Percentiles rank a stretch among this genome's conserved stretches.
These are phyloP conservation scores for Synchiropus splendidus DNA, from an alignment of 2,113 vertebrate species.

Conservation along the genomic window DNA sequence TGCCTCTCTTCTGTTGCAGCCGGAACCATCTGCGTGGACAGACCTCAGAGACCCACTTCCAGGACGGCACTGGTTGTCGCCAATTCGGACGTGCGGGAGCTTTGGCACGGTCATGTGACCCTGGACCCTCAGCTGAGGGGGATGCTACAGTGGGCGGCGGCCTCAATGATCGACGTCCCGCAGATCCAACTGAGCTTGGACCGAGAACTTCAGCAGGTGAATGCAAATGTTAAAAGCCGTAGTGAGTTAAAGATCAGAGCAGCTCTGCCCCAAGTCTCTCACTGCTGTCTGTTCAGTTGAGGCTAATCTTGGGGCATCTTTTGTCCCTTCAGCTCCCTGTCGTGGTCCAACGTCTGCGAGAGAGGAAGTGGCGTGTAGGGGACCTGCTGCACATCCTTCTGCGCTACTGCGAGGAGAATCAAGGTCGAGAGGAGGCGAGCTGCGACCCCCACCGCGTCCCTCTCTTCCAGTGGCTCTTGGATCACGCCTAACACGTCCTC, in stretches of 20 bases:
- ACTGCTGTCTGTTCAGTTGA: neutral
- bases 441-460: conserved; percentile 44
- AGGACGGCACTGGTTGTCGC: conserved; percentile 62
- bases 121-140: conserved; percentile 78
- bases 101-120: conserved; percentile 59
- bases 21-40: conserved; percentile 65
- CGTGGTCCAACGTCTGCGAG: conserved; percentile 69
- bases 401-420: conserved; percentile 74
- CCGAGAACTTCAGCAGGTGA: conserved; percentile 78
- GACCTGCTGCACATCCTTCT: conserved; percentile 84
- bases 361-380: conserved; percentile 78
- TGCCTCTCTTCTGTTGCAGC: conserved; percentile 5
- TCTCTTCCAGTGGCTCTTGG: conserved; percentile 86
- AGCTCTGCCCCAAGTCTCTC: no score
- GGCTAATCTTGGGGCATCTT: neutral
- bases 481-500: conserved; percentile 66
- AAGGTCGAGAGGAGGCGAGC: conserved; percentile 24
- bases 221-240: conserved; percentile 36
- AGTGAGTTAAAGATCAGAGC: no score
- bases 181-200: conserved; percentile 72
- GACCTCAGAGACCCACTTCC: conserved; percentile 38
- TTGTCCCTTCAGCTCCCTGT: conserved; percentile 68
- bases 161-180: conserved; percentile 78
- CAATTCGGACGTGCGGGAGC: conserved; percentile 73
- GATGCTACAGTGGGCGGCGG: conserved; percentile 84